These are phyloP conservation scores for Silvanus unidentatus DNA, from an alignment of 2,888 invertebrate species.

Conservation along the genomic window DNA sequence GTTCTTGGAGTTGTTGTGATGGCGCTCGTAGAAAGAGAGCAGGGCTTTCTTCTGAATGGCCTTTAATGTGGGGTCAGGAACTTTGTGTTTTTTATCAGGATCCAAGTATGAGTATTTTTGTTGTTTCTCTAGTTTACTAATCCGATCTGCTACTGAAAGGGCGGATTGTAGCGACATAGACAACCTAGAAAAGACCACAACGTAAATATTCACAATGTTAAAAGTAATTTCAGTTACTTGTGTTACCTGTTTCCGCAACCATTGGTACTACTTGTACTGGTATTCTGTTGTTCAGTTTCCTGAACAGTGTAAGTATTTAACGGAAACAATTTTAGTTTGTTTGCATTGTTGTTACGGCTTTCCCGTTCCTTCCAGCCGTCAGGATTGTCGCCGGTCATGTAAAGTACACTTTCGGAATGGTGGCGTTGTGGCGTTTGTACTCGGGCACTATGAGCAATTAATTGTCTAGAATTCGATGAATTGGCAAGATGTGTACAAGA, in stretches of 20 bases:
- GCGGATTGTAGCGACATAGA: conserved; percentile 40
- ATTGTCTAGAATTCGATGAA: conserved; percentile 48
- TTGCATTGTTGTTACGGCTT: conserved; percentile 43
- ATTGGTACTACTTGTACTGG: conserved; percentile 7
- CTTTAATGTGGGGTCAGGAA: conserved; percentile 68
- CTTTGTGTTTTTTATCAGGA: conserved; percentile 65
- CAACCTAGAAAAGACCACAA: conserved; percentile 32
- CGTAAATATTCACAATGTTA: conserved; percentile 3
- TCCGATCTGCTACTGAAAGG: conserved; percentile 61
- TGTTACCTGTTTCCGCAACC: conserved; percentile 7
- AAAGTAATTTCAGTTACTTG: not conserved
- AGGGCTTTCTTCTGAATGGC: conserved; percentile 79
- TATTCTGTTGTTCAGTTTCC: conserved; percentile 26
- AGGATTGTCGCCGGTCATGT: conserved; percentile 51
- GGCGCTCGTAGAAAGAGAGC: conserved; percentile 73
- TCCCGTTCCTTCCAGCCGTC: conserved; percentile 41
- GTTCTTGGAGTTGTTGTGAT: conserved; percentile 47
- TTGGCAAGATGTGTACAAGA: conserved; percentile 36
- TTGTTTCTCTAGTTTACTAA: conserved; percentile 59
- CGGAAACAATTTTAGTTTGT: conserved; percentile 60
- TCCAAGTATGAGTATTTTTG: conserved; percentile 64
- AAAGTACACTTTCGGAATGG: conserved; percentile 70
- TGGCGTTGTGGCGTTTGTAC: conserved; percentile 73
- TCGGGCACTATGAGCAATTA: conserved; percentile 70
- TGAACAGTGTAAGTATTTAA: conserved; percentile 63